These are phyloP conservation scores for Bombus fervidus DNA, from an alignment of 1,140 invertebrate genomes.

Conservation along the genomic window DNA sequence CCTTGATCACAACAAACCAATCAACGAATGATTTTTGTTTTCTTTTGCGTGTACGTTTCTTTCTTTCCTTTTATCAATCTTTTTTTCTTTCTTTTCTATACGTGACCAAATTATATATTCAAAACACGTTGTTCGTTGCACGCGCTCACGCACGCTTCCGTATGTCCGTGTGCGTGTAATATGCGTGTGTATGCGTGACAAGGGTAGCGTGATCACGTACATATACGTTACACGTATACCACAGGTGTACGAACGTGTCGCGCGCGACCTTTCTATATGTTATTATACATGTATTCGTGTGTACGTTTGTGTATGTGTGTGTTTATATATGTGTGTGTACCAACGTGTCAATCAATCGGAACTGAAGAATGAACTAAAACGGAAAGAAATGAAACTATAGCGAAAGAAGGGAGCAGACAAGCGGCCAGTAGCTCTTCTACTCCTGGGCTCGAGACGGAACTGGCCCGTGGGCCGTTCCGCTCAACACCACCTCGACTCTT, in stretches of 20 bases:
- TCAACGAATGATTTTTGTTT: conserved; percentile 25
- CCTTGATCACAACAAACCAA: conserved; percentile 59
- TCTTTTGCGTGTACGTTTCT: neutral
- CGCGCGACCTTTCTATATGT: conserved; percentile 5
- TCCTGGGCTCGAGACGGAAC: conserved; percentile 79
- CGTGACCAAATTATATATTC: conserved; percentile 10
- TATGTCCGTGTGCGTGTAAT: neutral
- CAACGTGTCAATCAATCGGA: conserved; percentile 71
- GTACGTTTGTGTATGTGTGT: neutral
- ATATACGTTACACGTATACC: conserved; percentile 28
- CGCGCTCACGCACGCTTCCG: conserved; percentile 12
- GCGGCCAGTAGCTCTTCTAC: conserved; percentile 80
- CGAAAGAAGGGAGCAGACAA: conserved; percentile 82
- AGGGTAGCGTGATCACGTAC: conserved; percentile 19
- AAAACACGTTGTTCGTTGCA: neutral
- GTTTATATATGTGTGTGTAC: neutral
- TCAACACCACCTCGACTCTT: conserved; percentile 50
- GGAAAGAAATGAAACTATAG: conserved; percentile 81
- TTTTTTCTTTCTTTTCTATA: neutral
- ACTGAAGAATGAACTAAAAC: conserved; percentile 77
- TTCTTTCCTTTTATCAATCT: conserved; percentile 1
- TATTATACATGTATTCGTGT: neutral
- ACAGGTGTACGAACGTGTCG: neutral
- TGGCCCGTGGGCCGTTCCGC: conserved; percentile 70
- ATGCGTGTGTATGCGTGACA: conserved; percentile 20